Conservation (phyloP, 2,888 invertebrate genomes). For the Pterobdella sp. region DNA sequence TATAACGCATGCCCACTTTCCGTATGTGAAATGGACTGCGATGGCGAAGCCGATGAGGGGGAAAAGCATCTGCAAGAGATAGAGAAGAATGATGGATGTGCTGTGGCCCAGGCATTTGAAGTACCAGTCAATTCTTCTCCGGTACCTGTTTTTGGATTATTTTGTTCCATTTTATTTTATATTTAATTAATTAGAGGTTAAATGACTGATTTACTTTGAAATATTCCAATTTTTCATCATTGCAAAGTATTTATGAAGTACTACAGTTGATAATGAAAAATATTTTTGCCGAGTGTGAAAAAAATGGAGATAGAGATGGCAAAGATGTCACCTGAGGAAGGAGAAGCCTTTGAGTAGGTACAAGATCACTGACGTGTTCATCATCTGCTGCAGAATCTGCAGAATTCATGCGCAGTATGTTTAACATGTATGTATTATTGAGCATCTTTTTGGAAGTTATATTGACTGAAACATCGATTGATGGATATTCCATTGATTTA, state of each 20-base stretch:
- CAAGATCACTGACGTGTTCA: conserved; percentile 19
- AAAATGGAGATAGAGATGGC: background rate
- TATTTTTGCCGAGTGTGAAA: no score
- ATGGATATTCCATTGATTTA: background rate
- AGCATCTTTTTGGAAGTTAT: background rate
- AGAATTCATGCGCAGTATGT: no score
- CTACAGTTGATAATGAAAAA: no score
- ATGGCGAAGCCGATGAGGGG: conserved; percentile 4
- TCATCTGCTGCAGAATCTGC: conserved; percentile 14
- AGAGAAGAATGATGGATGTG: conserved; percentile 1
- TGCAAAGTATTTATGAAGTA: no score
- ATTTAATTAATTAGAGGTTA: no score
- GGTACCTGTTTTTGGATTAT: no score
- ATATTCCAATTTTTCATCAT: no score
- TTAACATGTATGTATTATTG: background rate
- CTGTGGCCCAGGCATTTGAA: conserved; percentile 13
- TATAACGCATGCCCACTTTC: background rate
- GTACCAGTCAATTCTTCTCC: background rate
- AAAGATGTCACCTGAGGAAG: conserved; percentile 9
- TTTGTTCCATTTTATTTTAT: no score
- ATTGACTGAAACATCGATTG: no score
- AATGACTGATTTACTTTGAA: no score
- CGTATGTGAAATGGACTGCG: background rate
- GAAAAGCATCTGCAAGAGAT: conserved; percentile 3
- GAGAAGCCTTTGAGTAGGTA: conserved; percentile 16